Percentiles rank a stretch among this genome's conserved stretches.
phyloP scores from a whole-genome alignment of 2,113 vertebrate genomes.

The Phoxinus phoxinus region DNA sequence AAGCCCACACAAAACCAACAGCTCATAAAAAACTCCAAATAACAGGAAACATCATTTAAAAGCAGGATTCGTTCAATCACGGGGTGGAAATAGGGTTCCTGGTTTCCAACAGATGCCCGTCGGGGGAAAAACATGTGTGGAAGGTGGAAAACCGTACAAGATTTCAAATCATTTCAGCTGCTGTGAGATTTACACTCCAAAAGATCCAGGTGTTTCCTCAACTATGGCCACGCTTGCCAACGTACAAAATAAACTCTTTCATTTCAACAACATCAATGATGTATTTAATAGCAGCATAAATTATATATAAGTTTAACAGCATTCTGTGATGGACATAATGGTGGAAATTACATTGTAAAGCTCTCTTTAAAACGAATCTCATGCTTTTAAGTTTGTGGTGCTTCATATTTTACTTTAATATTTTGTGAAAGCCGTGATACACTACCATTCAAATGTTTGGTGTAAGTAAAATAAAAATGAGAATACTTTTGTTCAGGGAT shows the following conservation, averaged over 20 bases:
- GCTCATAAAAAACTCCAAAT: conserved; percentile 13
- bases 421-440: too few species aligned
- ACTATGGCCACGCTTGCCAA: background rate
- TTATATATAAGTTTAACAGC: background rate
- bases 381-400: too few species aligned
- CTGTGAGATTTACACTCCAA: background rate
- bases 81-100: background rate
- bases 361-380: too few species aligned
- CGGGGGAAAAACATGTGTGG: background rate
- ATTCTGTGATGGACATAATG: background rate
- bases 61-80: background rate
- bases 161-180: background rate
- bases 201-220: conserved; percentile 12
- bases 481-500: too few species aligned
- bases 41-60: conserved; percentile 24
- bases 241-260: background rate
- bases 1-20: conserved; percentile 17
- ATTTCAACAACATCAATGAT: background rate
- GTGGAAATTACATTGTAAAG: too few species aligned
- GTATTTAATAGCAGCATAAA: background rate
- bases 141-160: conserved; percentile 9
- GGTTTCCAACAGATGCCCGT: conserved; percentile 16
- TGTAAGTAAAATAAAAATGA: too few species aligned
- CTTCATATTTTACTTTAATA: too few species aligned
- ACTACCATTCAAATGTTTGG: too few species aligned